A percentile compares a stretch with the other conserved stretches of the same genome.
Conservation (phyloP, 2,888 invertebrate genomes). For the Sceliomorpha sp. region DNA sequence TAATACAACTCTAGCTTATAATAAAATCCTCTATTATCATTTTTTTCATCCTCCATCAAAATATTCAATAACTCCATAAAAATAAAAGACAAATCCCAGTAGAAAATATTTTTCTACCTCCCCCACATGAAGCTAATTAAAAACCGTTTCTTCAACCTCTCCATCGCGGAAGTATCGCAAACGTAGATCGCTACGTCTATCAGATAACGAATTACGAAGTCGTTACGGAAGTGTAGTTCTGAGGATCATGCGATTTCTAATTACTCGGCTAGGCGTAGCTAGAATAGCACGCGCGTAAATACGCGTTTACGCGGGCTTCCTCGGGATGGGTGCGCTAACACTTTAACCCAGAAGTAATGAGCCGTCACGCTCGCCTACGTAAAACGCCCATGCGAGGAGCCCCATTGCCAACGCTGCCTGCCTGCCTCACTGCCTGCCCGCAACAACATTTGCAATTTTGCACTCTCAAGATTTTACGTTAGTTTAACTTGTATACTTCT, state of each 20-base stretch:
- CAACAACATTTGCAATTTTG: constrained; percentile 39
- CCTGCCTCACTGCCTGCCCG: too few species aligned
- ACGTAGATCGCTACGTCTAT: constrained; percentile 10
- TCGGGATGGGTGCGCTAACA: constrained; percentile 25
- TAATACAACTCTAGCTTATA: too few species aligned
- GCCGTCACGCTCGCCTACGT: constrained; percentile 46
- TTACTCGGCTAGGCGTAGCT: constrained; percentile 15
- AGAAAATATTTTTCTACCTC: too few species aligned
- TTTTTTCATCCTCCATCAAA: too few species aligned
- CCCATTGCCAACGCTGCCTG: constrained; percentile 32
- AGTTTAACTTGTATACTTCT: constrained; percentile 32
- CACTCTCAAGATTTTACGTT: constrained; percentile 34
- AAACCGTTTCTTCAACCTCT: too few species aligned
- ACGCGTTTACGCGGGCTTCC: constrained; percentile 8
- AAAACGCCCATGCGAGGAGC: constrained; percentile 36
- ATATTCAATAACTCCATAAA: too few species aligned
- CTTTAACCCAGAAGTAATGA: constrained; percentile 55
- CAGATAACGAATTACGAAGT: constrained; percentile 18
- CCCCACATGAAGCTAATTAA: too few species aligned
- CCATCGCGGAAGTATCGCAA: constrained; percentile 6
- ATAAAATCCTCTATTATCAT: too few species aligned
- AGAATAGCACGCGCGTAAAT: background rate
- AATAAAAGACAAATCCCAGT: too few species aligned
- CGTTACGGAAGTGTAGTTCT: too few species aligned
- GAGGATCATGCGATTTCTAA: constrained; percentile 40